These are phyloP conservation scores for Xerus rutilus DNA, from an alignment of 2,797 vertebrate genomes.

Conservation along the genomic window DNA sequence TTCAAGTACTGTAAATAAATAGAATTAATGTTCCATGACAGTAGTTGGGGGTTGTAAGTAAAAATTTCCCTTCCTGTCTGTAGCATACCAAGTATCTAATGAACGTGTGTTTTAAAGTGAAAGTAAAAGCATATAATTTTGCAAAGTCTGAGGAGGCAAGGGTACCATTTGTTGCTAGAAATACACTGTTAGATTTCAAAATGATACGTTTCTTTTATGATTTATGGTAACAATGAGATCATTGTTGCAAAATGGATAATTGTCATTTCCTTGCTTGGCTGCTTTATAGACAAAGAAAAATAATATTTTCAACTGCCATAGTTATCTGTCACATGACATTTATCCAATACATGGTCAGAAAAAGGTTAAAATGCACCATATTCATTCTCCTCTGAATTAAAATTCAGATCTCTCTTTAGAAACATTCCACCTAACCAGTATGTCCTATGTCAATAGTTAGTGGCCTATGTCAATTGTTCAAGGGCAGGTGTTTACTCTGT, in stretches of 20 bases:
- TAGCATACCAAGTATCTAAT: neutral
- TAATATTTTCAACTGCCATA: neutral
- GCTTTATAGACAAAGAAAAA: neutral
- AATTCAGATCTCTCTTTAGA: neutral
- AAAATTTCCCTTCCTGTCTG: neutral
- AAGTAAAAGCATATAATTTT: neutral
- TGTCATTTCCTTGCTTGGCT: neutral
- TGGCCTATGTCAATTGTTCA: neutral
- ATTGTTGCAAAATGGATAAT: neutral
- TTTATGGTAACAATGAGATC: neutral
- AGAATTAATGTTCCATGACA: neutral
- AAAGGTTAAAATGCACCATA: neutral
- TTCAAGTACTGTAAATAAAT: neutral
- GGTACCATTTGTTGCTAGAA: neutral
- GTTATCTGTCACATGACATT: too few relatives aligned
- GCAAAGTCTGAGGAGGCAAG: neutral
- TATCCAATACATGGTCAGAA: neutral
- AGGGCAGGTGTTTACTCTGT: neutral
- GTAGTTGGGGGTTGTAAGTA: rapidly evolving
- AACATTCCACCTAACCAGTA: neutral
- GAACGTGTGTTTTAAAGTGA: neutral
- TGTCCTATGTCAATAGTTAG: neutral
- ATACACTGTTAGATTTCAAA: neutral
- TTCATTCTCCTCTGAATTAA: neutral
- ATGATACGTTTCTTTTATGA: neutral